phyloP scores from a whole-genome alignment of 2,113 vertebrate genomes.

The Eulemur rufifrons region DNA sequence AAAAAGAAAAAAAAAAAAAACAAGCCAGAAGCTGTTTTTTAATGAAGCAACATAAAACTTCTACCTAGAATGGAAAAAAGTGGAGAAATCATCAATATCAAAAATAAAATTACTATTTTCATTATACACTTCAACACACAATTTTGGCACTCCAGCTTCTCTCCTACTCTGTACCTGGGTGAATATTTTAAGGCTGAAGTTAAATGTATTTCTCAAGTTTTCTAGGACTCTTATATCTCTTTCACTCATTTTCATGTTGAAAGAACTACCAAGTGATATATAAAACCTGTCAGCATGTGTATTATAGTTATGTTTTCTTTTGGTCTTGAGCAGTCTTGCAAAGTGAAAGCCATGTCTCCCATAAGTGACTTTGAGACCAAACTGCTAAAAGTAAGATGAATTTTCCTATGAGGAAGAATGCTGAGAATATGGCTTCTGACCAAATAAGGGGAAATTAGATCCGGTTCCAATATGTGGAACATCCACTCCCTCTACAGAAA shows the following conservation, averaged over 20 bases:
- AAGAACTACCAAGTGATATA: not conserved
- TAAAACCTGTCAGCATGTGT: not conserved
- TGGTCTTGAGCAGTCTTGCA: not conserved
- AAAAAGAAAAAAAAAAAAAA: not conserved
- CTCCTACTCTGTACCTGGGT: accelerated
- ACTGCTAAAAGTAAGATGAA: not conserved
- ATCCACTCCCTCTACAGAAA: not conserved
- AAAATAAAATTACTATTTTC: not conserved
- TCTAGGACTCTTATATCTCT: not conserved
- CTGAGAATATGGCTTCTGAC: not conserved
- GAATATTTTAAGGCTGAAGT: not conserved
- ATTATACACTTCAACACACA: not conserved
- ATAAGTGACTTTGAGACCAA: not conserved
- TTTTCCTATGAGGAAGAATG: not conserved
- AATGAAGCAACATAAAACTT: not conserved
- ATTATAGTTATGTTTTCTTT: not conserved
- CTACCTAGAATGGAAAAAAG: not conserved
- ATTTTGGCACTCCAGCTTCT: not conserved
- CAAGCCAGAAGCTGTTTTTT: not conserved
- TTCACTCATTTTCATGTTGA: not conserved
- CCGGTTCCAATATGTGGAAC: accelerated
- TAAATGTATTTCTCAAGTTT: not conserved
- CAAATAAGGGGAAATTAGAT: not conserved
- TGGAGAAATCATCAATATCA: not conserved
- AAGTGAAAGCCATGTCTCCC: not conserved